Percentiles rank a stretch among this genome's conserved stretches.
These are phyloP conservation scores for Karalla daura DNA, from an alignment of 2,797 vertebrate species.

Conservation along the genomic window DNA sequence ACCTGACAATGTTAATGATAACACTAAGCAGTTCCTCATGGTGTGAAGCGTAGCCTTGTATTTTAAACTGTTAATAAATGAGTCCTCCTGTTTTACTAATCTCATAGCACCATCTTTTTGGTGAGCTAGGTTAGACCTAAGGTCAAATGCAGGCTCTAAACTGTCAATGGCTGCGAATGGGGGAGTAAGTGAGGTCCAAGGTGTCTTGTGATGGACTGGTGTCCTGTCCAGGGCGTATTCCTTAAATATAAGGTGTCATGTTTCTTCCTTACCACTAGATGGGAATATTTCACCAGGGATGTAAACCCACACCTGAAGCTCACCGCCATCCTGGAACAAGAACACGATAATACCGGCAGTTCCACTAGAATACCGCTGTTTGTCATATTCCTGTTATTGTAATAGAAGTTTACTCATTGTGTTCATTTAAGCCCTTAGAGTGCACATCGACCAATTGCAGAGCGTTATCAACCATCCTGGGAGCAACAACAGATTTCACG, in stretches of 20 bases:
- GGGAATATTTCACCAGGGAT: slow-evolving; percentile 29
- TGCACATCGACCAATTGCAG: neutral
- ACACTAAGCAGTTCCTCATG: neutral
- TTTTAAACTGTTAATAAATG: neutral
- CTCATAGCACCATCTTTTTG: too few relatives aligned
- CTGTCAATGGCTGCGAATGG: too few relatives aligned
- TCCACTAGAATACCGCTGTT: neutral
- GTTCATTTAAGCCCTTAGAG: neutral
- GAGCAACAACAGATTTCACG: neutral
- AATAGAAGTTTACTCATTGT: neutral
- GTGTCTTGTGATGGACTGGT: too few relatives aligned
- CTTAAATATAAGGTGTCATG: slow-evolving; percentile 4
- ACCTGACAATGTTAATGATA: neutral
- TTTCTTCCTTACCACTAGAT: slow-evolving; percentile 44
- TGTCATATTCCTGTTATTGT: neutral
- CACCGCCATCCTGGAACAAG: neutral
- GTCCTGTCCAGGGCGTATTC: too few relatives aligned
- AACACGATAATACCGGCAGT: neutral
- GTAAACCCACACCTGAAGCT: neutral
- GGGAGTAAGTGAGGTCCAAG: too few relatives aligned
- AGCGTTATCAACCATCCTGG: neutral
- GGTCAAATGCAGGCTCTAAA: too few relatives aligned
- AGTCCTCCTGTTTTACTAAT: neutral
- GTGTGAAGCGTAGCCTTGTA: neutral
- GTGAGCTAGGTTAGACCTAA: too few relatives aligned